phyloP scores from a whole-genome alignment of 2,113 vertebrate genomes.

The Columba janthina region DNA sequence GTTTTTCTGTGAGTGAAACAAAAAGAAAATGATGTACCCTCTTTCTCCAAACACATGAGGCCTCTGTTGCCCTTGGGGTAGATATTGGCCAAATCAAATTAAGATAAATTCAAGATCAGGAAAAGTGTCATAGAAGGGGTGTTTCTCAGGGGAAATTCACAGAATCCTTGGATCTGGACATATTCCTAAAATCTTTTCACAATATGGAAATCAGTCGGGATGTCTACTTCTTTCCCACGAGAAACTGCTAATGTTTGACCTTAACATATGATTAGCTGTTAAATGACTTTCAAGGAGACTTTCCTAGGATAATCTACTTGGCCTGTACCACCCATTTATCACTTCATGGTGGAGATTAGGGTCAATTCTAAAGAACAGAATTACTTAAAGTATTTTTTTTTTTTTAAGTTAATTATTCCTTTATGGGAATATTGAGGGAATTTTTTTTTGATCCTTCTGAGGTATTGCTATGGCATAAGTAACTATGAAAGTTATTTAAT shows the following conservation, averaged over 20 bases:
- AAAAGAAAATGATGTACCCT: background rate
- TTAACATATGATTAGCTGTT: constrained; percentile 21
- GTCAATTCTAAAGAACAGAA: constrained; percentile 7
- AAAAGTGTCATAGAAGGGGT: background rate
- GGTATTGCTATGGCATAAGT: background rate
- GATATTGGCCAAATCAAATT: background rate
- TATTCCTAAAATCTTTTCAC: background rate
- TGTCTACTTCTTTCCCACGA: background rate
- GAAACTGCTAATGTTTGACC: constrained; percentile 28
- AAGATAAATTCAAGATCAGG: background rate
- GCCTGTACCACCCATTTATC: constrained; percentile 53
- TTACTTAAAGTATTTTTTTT: constrained; percentile 3
- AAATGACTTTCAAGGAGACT: constrained; percentile 52
- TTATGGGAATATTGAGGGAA: background rate
- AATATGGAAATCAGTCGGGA: background rate
- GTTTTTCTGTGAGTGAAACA: background rate
- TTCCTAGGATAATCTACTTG: constrained; percentile 53
- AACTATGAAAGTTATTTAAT: background rate
- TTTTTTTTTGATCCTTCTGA: background rate
- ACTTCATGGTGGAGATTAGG: constrained; percentile 22
- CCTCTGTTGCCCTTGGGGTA: background rate
- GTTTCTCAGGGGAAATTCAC: background rate
- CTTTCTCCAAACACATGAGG: background rate
- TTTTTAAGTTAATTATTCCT: constrained; percentile 37
- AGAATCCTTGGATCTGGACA: background rate